phyloP scores from a whole-genome alignment of 2,888 invertebrate species.

The Drosophila dives region DNA sequence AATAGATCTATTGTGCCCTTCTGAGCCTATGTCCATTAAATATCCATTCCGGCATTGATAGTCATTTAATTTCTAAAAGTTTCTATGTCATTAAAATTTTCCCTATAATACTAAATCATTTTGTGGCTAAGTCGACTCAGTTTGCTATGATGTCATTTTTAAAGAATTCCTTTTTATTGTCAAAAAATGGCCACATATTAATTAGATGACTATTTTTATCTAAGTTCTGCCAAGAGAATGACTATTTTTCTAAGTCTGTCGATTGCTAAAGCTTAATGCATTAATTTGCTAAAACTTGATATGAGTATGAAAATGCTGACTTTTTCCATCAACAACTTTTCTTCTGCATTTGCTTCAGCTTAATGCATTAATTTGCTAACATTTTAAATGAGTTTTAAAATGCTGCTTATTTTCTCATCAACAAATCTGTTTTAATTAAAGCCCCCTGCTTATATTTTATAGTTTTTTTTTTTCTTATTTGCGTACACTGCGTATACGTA shows the following conservation, averaged over 20 bases:
- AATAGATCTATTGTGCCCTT: not conserved
- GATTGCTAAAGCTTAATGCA: not conserved
- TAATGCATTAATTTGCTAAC: not conserved
- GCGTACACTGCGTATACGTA: slow-evolving; percentile 64
- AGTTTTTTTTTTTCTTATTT: not conserved
- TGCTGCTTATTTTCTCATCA: not conserved
- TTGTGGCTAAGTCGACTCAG: not conserved
- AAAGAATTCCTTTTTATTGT: not conserved
- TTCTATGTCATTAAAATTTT: not conserved
- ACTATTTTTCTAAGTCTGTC: not conserved
- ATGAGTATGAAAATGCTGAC: slow-evolving; percentile 2
- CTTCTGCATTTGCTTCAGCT: not conserved
- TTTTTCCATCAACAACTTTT: not conserved
- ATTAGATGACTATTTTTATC: not conserved
- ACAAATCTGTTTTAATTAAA: slow-evolving; percentile 53
- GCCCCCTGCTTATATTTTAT: slow-evolving; percentile 8
- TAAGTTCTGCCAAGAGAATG: not conserved
- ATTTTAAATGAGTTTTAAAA: not conserved
- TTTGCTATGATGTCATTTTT: too few relatives aligned
- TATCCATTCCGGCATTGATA: not conserved
- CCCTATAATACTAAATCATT: not conserved
- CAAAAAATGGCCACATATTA: not conserved
- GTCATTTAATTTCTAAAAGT: not conserved
- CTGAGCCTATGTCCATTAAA: not conserved
- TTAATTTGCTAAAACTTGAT: not conserved